Evolutionary conservation across 2,888 invertebrate species (phyloP).

Genomic region (Nycteola revayana): DNA sequence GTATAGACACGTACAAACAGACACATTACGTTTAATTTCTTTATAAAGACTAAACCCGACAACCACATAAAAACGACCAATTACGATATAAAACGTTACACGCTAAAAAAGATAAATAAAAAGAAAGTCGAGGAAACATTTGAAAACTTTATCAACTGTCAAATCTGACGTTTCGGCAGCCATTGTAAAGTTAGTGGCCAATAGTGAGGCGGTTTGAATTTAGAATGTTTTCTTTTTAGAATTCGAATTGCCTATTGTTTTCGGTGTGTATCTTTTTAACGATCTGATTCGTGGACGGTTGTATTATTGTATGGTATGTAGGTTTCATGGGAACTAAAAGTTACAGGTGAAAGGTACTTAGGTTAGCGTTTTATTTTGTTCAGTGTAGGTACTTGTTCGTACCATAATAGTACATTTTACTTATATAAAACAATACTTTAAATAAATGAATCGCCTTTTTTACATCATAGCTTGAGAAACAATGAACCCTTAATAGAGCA

Average conservation of each 20-base stretch:
- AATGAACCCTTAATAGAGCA: too few species aligned
- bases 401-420: too few species aligned
- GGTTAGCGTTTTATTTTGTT: too few species aligned
- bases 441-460: too few species aligned
- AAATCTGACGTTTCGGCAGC: conserved; percentile 69
- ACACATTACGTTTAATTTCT: too few species aligned
- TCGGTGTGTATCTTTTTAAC: conserved; percentile 32
- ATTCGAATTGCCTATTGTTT: conserved; percentile 52
- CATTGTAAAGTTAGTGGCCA: conserved; percentile 59
- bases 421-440: too few species aligned
- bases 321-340: conserved; percentile 1
- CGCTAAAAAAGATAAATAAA: conserved; percentile 17
- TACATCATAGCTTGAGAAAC: too few species aligned
- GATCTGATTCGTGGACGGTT: conserved; percentile 21
- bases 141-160: conserved; percentile 57
- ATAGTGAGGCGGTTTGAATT: conserved; percentile 62
- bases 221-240: conserved; percentile 61
- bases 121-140: conserved; percentile 32
- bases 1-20: too few species aligned
- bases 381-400: too few species aligned
- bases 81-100: conserved; percentile 34
- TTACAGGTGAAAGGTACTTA: too few species aligned
- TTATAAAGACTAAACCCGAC: conserved; percentile 13
- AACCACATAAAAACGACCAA: conserved; percentile 21
- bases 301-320: neutral